Evolutionary conservation across 2,113 vertebrate genomes (phyloP).

Genomic region (Condylura cristata): DNA sequence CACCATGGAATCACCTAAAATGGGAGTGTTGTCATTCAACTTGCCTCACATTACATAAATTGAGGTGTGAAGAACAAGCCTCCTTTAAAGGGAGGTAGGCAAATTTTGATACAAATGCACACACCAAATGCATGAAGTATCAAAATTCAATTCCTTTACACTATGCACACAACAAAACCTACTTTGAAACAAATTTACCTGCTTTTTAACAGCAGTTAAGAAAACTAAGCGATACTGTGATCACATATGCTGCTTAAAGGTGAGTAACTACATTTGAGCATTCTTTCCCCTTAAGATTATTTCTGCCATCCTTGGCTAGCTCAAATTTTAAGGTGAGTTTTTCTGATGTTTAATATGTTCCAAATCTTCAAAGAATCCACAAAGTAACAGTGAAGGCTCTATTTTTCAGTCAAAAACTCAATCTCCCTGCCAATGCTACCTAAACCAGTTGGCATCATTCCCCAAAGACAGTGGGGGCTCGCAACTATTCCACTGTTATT

Average conservation of each 20-base stretch:
- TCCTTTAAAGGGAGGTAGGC: slow-evolving; percentile 75
- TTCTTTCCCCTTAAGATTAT: slow-evolving; percentile 68
- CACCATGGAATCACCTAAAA: slow-evolving; percentile 73
- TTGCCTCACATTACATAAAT: slow-evolving; percentile 69
- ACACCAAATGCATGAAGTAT: slow-evolving; percentile 81
- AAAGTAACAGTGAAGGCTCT: slow-evolving; percentile 74
- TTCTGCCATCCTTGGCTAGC: slow-evolving; percentile 38
- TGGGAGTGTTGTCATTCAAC: slow-evolving; percentile 74
- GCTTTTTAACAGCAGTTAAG: slow-evolving; percentile 81
- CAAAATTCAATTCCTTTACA: slow-evolving; percentile 83
- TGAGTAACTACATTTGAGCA: slow-evolving; percentile 83
- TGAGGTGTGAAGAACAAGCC: slow-evolving; percentile 75
- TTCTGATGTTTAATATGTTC: slow-evolving; percentile 63
- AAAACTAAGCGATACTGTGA: slow-evolving; percentile 82
- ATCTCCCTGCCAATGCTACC: slow-evolving; percentile 64
- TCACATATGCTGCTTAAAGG: slow-evolving; percentile 82
- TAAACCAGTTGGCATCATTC: slow-evolving; percentile 73
- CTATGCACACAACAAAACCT: slow-evolving; percentile 50
- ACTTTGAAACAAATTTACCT: slow-evolving; percentile 80
- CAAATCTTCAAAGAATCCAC: slow-evolving; percentile 71
- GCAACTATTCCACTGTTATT: slow-evolving; percentile 67
- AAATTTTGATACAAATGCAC: slow-evolving; percentile 81
- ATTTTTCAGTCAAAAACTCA: slow-evolving; percentile 57
- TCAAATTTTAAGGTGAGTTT: slow-evolving; percentile 75
- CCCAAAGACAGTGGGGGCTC: slow-evolving; percentile 63